phyloP scores from a whole-genome alignment of 64 coral and sea anemone species.

The Montipora sp. region DNA sequence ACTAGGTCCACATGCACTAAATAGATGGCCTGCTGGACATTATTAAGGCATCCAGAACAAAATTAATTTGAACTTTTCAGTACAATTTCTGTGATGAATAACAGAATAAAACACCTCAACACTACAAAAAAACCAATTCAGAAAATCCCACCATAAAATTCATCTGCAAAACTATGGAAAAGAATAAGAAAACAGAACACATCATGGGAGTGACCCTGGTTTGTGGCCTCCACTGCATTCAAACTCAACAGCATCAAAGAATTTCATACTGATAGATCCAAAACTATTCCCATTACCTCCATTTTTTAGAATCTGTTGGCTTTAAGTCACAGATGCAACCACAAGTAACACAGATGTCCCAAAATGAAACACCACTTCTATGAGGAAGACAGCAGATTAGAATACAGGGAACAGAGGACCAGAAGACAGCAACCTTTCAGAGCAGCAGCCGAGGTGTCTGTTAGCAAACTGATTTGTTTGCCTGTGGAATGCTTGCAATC shows the following conservation, averaged over 20 bases:
- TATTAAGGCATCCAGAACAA: background rate
- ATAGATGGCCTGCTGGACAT: background rate
- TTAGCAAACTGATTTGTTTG: slow-evolving; percentile 16
- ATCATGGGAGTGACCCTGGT: slow-evolving; percentile 36
- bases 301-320: slow-evolving; percentile 1
- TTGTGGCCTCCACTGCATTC: background rate
- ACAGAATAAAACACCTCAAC: background rate
- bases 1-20: slow-evolving; percentile 16
- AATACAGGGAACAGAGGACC: slow-evolving; percentile 15
- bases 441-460: slow-evolving; percentile 32
- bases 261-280: background rate
- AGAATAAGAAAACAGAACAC: slow-evolving; percentile 21
- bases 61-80: background rate
- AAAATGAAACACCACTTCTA: background rate
- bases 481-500: slow-evolving; percentile 47
- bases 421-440: slow-evolving; percentile 15
- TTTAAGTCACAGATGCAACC: background rate
- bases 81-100: background rate
- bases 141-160: background rate
- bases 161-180: background rate
- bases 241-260: background rate
- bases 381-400: background rate
- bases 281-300: background rate
- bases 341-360: background rate
- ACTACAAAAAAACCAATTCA: background rate